Evolutionary conservation across 2,113 vertebrate genomes (phyloP), one percentile per base, ranked within the genome.

Genomic region (Pyrgilauda ruficollis): DNA sequence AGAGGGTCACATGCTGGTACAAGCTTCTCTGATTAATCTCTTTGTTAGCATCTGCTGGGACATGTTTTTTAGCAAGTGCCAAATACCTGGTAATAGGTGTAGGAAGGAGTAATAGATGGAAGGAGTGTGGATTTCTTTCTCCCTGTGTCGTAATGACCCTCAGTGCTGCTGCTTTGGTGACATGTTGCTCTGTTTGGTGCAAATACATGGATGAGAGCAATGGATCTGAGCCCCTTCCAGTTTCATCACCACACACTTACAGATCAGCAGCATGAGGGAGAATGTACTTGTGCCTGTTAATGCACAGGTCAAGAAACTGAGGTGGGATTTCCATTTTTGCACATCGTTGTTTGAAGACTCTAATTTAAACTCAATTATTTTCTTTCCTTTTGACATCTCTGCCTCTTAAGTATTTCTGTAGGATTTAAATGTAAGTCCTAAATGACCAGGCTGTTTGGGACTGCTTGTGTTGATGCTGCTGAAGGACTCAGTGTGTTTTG

Each of bases 91-190:
- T 41, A 55, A 23, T 35, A 17, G 41, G 3, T 41, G 23, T 24
- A 67, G 10, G 11, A 70, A 46, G 37, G n/a, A 30, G 28, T 79
- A 66, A 43, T 31, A n/a, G 37, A 23, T 35, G 9, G 37, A 73
- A 79, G 46, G 15, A 92, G 22, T 2, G 0, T 31, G 41, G 7
- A 3, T 68, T 73, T 85, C 53, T 31, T 86, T 73, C 27, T 87
- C 20, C 18, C 19, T 50, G 13, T 31, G 31, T 64, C 12, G 3
- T 15, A 30, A 41, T 31, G 41, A 61, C 31, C 22, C 13, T 28
- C 3, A 2, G 27, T 46, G 20, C 67, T 8, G 2, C 79, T 59
- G 58, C 3, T 0, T 16, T 70, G 55, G 13, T 2, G 2, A 14
- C 50, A 2, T 10, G 5, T 56, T 90, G 31, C 58, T 55, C 43